Evolutionary conservation across 2,888 invertebrate species (phyloP).

Genomic region (Thyatira batis): DNA sequence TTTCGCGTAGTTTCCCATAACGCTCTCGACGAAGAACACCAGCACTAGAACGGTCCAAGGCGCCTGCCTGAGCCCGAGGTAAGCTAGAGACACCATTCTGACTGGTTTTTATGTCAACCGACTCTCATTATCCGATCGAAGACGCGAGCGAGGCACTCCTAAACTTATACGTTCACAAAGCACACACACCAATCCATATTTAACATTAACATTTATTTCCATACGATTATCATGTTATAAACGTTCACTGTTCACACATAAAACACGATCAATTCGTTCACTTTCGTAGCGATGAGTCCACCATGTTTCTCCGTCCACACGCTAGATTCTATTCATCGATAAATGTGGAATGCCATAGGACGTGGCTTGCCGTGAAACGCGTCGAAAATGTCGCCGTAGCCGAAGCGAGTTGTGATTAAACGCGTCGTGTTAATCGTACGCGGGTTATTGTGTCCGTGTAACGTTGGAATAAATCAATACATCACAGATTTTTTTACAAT

Average conservation of each 20-base stretch:
- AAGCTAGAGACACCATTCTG: slow-evolving; percentile 76
- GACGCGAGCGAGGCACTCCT: slow-evolving; percentile 26
- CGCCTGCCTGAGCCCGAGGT: slow-evolving; percentile 72
- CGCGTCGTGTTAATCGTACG: slow-evolving; percentile 36
- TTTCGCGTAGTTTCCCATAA: slow-evolving; percentile 89
- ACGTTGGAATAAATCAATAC: slow-evolving; percentile 81
- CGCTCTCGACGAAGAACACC: slow-evolving; percentile 84
- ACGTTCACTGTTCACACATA: slow-evolving; percentile 58
- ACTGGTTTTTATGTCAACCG: slow-evolving; percentile 42
- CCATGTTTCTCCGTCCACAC: slow-evolving; percentile 74
- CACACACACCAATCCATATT: slow-evolving; percentile 74
- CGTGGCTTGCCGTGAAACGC: slow-evolving; percentile 69
- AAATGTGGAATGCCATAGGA: slow-evolving; percentile 80
- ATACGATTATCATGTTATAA: slow-evolving; percentile 34
- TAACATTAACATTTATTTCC: slow-evolving; percentile 26
- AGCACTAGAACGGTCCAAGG: slow-evolving; percentile 81
- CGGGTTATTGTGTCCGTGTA: slow-evolving; percentile 58
- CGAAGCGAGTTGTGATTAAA: slow-evolving; percentile 39
- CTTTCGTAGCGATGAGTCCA: slow-evolving; percentile 71
- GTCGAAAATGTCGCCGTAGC: slow-evolving; percentile 51
- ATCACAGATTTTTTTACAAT: slow-evolving; percentile 82
- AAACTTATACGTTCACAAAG: slow-evolving; percentile 25
- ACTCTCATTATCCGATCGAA: slow-evolving; percentile 63
- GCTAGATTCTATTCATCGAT: slow-evolving; percentile 81
- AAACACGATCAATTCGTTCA: slow-evolving; percentile 65